Conservation (phyloP, 2,113 vertebrate species). For the Crocuta crocuta region DNA sequence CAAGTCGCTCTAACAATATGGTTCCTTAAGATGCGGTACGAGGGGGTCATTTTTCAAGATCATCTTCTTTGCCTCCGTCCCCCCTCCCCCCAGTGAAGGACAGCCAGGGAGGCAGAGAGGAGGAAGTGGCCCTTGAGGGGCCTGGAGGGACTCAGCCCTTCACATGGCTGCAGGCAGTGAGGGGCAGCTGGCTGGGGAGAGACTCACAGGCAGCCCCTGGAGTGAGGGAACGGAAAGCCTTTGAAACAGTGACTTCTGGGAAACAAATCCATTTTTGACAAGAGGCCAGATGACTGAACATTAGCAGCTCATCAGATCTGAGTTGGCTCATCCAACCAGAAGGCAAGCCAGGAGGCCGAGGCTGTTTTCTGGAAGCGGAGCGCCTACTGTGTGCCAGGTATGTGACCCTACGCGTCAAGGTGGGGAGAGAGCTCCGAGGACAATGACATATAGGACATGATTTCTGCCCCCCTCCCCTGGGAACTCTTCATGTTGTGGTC, state of each 20-base stretch:
- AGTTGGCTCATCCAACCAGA: not conserved
- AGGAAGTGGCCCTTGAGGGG: not conserved
- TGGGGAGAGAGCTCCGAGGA: not conserved
- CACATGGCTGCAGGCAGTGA: not conserved
- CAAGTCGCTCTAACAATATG: not conserved
- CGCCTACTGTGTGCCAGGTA: not conserved
- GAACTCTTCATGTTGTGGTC: not conserved
- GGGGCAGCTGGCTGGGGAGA: not conserved
- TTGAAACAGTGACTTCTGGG: slow-evolving; percentile 56
- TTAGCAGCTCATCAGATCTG: slow-evolving; percentile 47
- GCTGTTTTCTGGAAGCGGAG: slow-evolving; percentile 29
- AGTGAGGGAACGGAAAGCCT: slow-evolving; percentile 65
- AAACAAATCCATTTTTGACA: slow-evolving; percentile 61
- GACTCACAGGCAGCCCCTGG: not conserved
- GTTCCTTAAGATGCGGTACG: not conserved
- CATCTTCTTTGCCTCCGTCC: not conserved
- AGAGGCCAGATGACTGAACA: slow-evolving; percentile 46
- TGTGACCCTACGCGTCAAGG: not conserved
- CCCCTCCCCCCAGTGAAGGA: not conserved
- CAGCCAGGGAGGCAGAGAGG: not conserved
- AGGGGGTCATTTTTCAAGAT: not conserved
- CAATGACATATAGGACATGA: not conserved
- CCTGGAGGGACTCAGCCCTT: not conserved
- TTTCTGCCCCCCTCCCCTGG: not conserved
- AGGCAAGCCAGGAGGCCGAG: not conserved